Conservation (phyloP, 1,140 invertebrate genomes). For the Phocides pigmalion region DNA sequence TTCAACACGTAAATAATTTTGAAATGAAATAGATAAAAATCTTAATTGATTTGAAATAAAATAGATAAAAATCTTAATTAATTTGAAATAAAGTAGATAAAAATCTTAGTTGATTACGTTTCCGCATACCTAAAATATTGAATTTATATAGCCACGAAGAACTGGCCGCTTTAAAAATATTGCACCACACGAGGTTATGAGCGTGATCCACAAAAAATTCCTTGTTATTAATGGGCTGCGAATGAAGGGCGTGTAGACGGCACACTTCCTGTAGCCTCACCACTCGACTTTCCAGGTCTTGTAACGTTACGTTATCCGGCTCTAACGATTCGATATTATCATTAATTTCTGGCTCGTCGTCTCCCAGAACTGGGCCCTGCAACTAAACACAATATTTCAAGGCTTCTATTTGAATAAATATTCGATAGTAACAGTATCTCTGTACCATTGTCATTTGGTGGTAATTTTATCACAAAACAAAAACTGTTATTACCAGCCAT, state of each 20-base stretch:
- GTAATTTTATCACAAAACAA: background rate
- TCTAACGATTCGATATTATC: constrained; percentile 54
- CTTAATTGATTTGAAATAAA: constrained; percentile 19
- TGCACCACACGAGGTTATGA: constrained; percentile 90
- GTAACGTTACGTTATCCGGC: constrained; percentile 63
- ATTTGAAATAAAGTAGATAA: constrained; percentile 8
- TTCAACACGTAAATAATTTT: constrained; percentile 25
- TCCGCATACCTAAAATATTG: constrained; percentile 85
- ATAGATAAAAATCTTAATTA: too few relatives aligned
- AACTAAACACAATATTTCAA: constrained; percentile 47
- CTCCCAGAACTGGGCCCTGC: constrained; percentile 67
- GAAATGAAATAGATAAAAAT: constrained; percentile 14
- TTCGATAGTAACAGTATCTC: too few relatives aligned
- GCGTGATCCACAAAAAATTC: constrained; percentile 90
- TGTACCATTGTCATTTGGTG: too few relatives aligned
- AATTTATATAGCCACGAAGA: constrained; percentile 93
- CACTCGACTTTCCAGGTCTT: constrained; percentile 57
- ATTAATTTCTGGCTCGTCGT: constrained; percentile 57
- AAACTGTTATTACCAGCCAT: constrained; percentile 66
- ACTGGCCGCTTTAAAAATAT: constrained; percentile 91
- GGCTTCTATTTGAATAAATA: background rate
- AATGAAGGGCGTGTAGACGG: constrained; percentile 41
- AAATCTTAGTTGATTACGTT: background rate
- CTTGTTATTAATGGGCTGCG: constrained; percentile 81
- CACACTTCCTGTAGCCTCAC: constrained; percentile 56